Base-by-base conservation (phyloP, 37 sponge, comb jelly and placozoan species). In the Mnemiopsis leidyi region DNA sequence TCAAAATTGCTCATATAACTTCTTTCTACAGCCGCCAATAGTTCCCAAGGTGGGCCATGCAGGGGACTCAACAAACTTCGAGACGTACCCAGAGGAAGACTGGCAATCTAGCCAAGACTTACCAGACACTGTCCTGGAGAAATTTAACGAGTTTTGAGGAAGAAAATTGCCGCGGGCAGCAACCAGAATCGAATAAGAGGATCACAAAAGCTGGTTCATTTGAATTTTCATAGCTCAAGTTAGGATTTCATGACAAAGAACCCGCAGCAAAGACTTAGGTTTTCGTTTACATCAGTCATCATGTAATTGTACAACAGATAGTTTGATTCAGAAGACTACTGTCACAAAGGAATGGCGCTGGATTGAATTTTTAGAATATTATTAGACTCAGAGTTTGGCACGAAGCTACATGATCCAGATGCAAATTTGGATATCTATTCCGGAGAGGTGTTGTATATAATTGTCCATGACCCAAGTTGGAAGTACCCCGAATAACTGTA, bases 61-160 rank as follows among this genome's bases (percentile, higher is more conserved):
- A 0, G 97, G 97, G n/a, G 97, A 97, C 92, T 94, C 97, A 18
- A 90, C 95, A 0, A 96, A 96, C 95, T 97, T 97, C 95, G 97
- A 97, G 24, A 92, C 71, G 0, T 97, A 97, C 69, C 97, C 96
- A 7, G 97, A 97, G 32, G 97, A 97, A 39, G 96, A 95, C 28
- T 97, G 97, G 97, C 94, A 94, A 67, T 95, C 93, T 32, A 92
- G 94, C 1, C 95, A 95, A 23, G 95, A 96, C 25, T 94, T 96
- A 0, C 94, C 94, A 26, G 95, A 94, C 31, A 23, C 90, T 32
- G 48, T 85, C 5, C 9, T 85, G 2, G 48, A 85, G 28, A 85
- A 38, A 23, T 85, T 85, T 85, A 61, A 85, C 36, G 90, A 85
- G 21, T 85, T 85, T 33, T 85, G 61, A 85, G 32, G 79, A 13